Conservation (phyloP, 1,140 invertebrate species). For the Bombus turneri region DNA sequence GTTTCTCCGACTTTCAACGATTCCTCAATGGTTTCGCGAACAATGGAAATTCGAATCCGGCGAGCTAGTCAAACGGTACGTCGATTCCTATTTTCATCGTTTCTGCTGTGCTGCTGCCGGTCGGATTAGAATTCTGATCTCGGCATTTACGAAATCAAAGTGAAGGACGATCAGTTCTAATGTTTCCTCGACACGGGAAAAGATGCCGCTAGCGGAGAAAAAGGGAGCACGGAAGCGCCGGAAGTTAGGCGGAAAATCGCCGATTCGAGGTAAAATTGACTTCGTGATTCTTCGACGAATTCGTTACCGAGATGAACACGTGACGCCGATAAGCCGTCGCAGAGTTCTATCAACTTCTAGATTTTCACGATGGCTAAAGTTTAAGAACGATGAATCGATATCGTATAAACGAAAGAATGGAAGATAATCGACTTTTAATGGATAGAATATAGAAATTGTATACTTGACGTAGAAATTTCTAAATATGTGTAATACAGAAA, state of each 20-base stretch:
- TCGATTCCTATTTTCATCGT: slow-evolving; percentile 35
- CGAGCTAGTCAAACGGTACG: slow-evolving; percentile 34
- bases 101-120: background rate
- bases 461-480: too few relatives aligned
- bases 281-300: slow-evolving; percentile 4
- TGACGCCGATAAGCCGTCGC: slow-evolving; percentile 1
- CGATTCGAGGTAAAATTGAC: slow-evolving; percentile 10
- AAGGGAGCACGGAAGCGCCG: background rate
- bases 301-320: too few relatives aligned
- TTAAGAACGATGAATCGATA: background rate
- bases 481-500: too few relatives aligned
- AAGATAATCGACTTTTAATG: too few relatives aligned
- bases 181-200: background rate
- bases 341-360: background rate
- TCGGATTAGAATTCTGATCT: slow-evolving; percentile 8
- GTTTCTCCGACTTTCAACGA: slow-evolving; percentile 38
- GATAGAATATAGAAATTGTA: too few relatives aligned
- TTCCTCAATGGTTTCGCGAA: slow-evolving; percentile 33
- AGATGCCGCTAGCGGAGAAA: too few relatives aligned
- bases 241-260: background rate
- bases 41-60: slow-evolving; percentile 58
- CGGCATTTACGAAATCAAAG: background rate
- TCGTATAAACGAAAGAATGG: too few relatives aligned
- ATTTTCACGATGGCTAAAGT: background rate
- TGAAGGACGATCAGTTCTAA: background rate